Percentiles rank a stretch among this genome's conserved stretches.
Conservation (phyloP, 37 sponge, comb jelly and placozoan species). For the Spongilla lacustris region DNA sequence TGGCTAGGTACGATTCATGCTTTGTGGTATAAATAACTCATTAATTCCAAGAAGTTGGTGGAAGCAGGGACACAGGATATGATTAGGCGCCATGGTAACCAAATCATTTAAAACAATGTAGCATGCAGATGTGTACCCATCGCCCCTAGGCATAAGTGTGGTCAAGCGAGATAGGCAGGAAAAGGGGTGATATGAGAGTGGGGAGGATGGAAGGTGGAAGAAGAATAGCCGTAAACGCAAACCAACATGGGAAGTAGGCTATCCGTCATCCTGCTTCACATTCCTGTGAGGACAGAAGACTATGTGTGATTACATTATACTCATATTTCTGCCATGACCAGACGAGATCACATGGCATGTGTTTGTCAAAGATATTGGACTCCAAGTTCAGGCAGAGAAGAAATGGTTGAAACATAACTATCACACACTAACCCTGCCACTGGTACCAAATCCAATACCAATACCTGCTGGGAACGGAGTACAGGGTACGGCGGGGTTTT, state of each 20-base stretch:
- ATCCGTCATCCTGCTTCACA: neutral
- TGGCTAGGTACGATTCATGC: neutral
- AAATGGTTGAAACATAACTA: too few relatives aligned
- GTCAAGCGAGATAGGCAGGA: neutral
- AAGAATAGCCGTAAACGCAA: too few relatives aligned
- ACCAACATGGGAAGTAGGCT: neutral
- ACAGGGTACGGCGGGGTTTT: too few relatives aligned
- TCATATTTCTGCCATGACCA: neutral
- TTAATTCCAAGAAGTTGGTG: neutral
- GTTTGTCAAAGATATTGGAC: too few relatives aligned
- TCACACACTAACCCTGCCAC: too few relatives aligned
- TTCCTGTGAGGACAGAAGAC: neutral
- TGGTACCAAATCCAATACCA: too few relatives aligned
- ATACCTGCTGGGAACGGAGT: too few relatives aligned
- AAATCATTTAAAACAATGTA: neutral
- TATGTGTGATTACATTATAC: neutral
- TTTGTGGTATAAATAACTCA: neutral
- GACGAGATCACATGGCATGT: too few relatives aligned
- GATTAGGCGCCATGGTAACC: neutral
- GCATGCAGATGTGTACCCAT: neutral
- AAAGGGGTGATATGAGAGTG: neutral
- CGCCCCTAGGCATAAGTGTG: too few relatives aligned
- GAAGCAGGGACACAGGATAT: too few relatives aligned
- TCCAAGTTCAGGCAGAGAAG: too few relatives aligned
- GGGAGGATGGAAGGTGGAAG: too few relatives aligned